Conservation (phyloP, 1,140 invertebrate genomes). For the Schlechtendalia chinensis region DNA sequence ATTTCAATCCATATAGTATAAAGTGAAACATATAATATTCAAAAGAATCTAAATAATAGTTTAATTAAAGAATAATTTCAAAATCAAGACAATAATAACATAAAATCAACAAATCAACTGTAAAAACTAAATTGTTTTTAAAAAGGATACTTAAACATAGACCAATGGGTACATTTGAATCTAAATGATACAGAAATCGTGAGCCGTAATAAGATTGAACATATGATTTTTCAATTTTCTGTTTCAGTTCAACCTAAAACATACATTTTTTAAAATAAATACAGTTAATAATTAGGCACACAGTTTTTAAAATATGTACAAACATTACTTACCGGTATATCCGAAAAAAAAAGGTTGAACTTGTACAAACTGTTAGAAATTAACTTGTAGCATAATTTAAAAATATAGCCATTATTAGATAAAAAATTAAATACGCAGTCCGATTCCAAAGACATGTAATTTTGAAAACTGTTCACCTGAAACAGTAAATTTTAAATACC, state of each 20-base stretch:
- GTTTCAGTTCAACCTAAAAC: constrained; percentile 3
- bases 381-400: constrained; percentile 33
- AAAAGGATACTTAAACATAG: constrained; percentile 37
- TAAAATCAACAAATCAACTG: background rate
- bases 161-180: constrained; percentile 38
- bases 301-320: too few relatives aligned
- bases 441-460: background rate
- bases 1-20: constrained; percentile 27
- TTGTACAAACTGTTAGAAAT: constrained; percentile 13
- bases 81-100: background rate
- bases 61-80: background rate
- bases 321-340: constrained; percentile 22
- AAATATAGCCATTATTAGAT: constrained; percentile 18
- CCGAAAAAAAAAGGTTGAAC: constrained; percentile 34
- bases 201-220: constrained; percentile 18
- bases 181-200: constrained; percentile 13
- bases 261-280: background rate
- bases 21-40: constrained; percentile 44
- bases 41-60: constrained; percentile 24
- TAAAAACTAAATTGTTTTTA: background rate
- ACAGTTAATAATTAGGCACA: background rate
- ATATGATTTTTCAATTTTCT: background rate
- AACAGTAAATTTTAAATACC: background rate
- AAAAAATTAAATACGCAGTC: constrained; percentile 16
- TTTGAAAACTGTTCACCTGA: background rate